Percentiles rank a stretch among this genome's conserved stretches.
These are phyloP conservation scores for Aspidoscelis tigris DNA, from an alignment of 2,113 vertebrate species.

Conservation along the genomic window DNA sequence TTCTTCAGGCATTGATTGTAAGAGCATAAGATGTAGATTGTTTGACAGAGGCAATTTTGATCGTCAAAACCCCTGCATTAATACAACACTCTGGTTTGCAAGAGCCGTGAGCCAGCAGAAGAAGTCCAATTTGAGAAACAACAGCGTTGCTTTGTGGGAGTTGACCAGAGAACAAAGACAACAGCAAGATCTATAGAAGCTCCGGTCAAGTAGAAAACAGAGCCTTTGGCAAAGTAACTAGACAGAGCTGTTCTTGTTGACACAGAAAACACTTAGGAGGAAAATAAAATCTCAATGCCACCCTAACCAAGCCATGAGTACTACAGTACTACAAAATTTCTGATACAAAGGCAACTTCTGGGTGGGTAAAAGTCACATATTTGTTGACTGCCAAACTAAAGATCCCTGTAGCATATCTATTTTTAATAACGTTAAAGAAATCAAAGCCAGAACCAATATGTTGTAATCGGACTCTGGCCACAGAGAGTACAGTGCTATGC, in stretches of 20 bases:
- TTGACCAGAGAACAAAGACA: slow-evolving; percentile 8
- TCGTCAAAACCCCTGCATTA: slow-evolving; percentile 13
- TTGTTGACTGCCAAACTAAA: background rate
- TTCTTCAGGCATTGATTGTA: slow-evolving; percentile 2
- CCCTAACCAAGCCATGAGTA: background rate
- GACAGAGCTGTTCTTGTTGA: background rate
- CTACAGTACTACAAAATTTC: background rate
- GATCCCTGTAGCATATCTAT: background rate
- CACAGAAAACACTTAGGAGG: background rate
- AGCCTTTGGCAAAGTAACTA: background rate
- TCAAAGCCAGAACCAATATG: too few relatives aligned
- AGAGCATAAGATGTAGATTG: background rate
- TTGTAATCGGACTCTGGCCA: background rate
- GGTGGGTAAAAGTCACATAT: background rate
- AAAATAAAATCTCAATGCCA: background rate
- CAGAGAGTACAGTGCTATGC: background rate
- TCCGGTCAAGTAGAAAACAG: background rate
- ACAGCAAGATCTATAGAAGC: background rate
- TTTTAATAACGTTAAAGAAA: background rate
- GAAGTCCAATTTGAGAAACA: background rate
- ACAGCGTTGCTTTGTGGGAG: background rate
- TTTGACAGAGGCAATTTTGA: background rate
- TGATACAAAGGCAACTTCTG: background rate
- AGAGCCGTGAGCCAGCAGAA: background rate
- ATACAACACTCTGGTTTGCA: background rate